Conservation (phyloP, 2,888 invertebrate species). For the Anoplius nigerrimus region DNA sequence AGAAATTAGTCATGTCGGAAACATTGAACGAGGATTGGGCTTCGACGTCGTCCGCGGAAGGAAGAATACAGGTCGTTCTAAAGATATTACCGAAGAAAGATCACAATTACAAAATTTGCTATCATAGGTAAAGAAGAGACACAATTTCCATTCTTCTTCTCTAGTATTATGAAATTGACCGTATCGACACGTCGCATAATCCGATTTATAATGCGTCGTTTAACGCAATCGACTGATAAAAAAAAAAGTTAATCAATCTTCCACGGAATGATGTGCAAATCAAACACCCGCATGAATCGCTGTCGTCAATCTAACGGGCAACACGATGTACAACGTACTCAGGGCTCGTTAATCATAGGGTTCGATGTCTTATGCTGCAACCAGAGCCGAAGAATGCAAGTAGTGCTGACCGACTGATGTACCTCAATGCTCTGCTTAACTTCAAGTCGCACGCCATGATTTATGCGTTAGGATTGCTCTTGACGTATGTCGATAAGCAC, state of each 20-base stretch:
- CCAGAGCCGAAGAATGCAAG: slow-evolving; percentile 77
- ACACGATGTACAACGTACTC: too few relatives aligned
- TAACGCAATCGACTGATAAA: too few relatives aligned
- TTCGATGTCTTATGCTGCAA: slow-evolving; percentile 77
- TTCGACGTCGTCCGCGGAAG: slow-evolving; percentile 38
- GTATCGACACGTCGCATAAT: too few relatives aligned
- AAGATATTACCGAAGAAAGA: slow-evolving; percentile 79
- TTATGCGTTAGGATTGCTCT: slow-evolving; percentile 83
- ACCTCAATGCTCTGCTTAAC: slow-evolving; percentile 80
- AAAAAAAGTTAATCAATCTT: too few relatives aligned
- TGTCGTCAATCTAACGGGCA: too few relatives aligned
- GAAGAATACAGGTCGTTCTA: slow-evolving; percentile 75
- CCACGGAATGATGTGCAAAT: too few relatives aligned
- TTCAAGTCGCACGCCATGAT: slow-evolving; percentile 80
- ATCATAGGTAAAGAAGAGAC: slow-evolving; percentile 67
- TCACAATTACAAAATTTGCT: slow-evolving; percentile 79
- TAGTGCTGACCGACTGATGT: slow-evolving; percentile 78
- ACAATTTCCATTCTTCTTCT: too few relatives aligned
- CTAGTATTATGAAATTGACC: too few relatives aligned
- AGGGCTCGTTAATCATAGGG: slow-evolving; percentile 67
- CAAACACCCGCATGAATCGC: too few relatives aligned
- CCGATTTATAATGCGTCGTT: too few relatives aligned
- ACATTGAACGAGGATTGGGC: slow-evolving; percentile 46
- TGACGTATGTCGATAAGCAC: slow-evolving; percentile 83
- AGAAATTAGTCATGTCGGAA: slow-evolving; percentile 71